phyloP scores from a whole-genome alignment of 2,888 invertebrate species.

The Acrobasis suavella region DNA sequence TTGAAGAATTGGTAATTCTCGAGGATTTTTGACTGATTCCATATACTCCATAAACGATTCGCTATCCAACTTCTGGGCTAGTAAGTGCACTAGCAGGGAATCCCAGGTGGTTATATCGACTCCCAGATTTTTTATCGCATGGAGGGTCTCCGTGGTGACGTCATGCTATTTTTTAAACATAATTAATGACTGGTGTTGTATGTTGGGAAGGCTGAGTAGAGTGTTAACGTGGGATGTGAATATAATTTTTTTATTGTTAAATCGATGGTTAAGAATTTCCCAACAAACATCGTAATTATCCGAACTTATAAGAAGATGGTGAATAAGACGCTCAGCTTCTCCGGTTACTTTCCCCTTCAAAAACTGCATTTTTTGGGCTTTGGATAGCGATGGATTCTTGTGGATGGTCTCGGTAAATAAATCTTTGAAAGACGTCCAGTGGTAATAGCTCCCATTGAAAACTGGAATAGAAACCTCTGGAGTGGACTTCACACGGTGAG shows the following conservation, averaged over 20 bases:
- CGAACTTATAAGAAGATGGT: not conserved
- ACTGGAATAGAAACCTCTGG: constrained; percentile 32
- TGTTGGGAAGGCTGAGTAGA: not conserved
- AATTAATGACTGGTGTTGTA: not conserved
- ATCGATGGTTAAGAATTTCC: not conserved
- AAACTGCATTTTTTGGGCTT: constrained; percentile 34
- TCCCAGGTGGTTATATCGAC: constrained; percentile 30
- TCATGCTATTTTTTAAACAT: not conserved
- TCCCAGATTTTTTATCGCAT: not conserved
- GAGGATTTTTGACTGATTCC: constrained; percentile 15
- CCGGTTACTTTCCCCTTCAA: constrained; percentile 28
- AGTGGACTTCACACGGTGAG: constrained; percentile 30
- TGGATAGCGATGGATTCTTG: constrained; percentile 30
- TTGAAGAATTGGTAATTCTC: too few species aligned
- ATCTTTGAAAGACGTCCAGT: constrained; percentile 33
- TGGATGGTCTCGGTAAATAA: constrained; percentile 35
- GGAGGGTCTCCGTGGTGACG: not conserved
- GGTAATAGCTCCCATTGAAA: constrained; percentile 31
- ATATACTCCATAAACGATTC: constrained; percentile 29
- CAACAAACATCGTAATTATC: not conserved
- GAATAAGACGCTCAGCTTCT: not conserved
- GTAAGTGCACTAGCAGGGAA: constrained; percentile 28
- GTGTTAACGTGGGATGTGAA: not conserved
- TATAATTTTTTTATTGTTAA: not conserved
- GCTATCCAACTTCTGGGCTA: constrained; percentile 32